phyloP scores from a whole-genome alignment of 2,888 invertebrate species.

The Omphaloscelis lunosa region DNA sequence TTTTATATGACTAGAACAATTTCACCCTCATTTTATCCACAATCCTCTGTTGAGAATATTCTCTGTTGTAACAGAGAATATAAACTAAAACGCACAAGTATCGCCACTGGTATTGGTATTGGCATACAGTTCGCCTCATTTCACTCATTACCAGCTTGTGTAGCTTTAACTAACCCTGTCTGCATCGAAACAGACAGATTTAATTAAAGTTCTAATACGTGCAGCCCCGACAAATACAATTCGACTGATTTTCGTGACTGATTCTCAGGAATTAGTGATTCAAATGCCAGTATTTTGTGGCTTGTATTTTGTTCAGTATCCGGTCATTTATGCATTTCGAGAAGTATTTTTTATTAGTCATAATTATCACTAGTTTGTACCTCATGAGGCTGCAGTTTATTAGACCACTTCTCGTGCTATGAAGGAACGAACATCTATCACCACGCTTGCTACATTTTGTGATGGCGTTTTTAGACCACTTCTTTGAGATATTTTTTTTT shows the following conservation, averaged over 20 bases:
- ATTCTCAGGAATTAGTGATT: slow-evolving; percentile 18
- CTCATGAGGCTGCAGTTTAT: background rate
- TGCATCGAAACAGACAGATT: slow-evolving; percentile 28
- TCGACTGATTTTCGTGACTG: slow-evolving; percentile 15
- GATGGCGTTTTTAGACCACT: background rate
- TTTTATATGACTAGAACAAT: background rate
- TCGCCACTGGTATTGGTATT: slow-evolving; percentile 47
- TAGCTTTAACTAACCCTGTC: slow-evolving; percentile 41
- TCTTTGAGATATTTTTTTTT: background rate
- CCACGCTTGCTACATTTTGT: background rate
- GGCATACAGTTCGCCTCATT: slow-evolving; percentile 40
- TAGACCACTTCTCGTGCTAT: background rate
- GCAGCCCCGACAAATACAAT: slow-evolving; percentile 4
- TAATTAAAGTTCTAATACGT: slow-evolving; percentile 43
- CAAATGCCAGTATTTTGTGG: background rate
- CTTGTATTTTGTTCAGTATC: background rate
- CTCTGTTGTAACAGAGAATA: background rate
- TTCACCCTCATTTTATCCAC: background rate
- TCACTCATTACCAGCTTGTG: slow-evolving; percentile 44
- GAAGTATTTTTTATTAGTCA: background rate
- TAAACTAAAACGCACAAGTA: slow-evolving; percentile 16
- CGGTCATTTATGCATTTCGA: background rate
- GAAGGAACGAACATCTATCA: background rate
- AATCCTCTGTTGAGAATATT: no score
- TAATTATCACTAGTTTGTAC: background rate